Percentiles rank a stretch among this genome's conserved stretches.
phyloP scores from a whole-genome alignment of 2,113 vertebrate species.

The Psettodes erumei region DNA sequence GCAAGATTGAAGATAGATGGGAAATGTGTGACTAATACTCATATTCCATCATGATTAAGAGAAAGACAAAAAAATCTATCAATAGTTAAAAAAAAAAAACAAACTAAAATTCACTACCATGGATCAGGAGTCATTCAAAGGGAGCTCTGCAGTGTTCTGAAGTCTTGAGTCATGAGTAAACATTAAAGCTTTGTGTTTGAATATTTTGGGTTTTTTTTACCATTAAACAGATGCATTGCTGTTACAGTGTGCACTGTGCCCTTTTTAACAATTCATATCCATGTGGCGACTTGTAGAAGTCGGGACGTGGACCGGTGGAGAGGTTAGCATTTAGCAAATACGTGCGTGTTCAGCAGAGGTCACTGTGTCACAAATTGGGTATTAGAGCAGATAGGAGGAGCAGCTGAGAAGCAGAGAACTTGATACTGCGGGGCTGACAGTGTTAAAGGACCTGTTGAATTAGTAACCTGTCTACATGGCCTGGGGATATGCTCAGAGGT shows the following conservation, averaged over 20 bases:
- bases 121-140: not conserved
- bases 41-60: too few species aligned
- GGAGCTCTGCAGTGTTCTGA: not conserved
- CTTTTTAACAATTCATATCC: conserved; percentile 15
- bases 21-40: not conserved
- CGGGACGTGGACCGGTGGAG: conserved; percentile 9
- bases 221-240: not conserved
- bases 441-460: conserved; percentile 69
- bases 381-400: conserved; percentile 54
- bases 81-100: not conserved
- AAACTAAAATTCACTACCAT: too few species aligned
- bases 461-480: conserved; percentile 61
- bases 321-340: conserved; percentile 44
- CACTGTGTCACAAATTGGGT: conserved; percentile 47
- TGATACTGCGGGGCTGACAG: conserved; percentile 56
- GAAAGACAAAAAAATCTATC: not conserved
- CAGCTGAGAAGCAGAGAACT: conserved; percentile 70
- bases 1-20: too few species aligned
- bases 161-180: not conserved
- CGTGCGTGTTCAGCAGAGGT: conserved; percentile 44
- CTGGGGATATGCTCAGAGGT: conserved; percentile 66
- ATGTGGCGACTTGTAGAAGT: conserved; percentile 16
- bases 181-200: not conserved
- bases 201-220: not conserved
- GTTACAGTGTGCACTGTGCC: not conserved